These are phyloP conservation scores for Drosophila setifemur DNA, from an alignment of 1,140 invertebrate genomes.

Conservation along the genomic window DNA sequence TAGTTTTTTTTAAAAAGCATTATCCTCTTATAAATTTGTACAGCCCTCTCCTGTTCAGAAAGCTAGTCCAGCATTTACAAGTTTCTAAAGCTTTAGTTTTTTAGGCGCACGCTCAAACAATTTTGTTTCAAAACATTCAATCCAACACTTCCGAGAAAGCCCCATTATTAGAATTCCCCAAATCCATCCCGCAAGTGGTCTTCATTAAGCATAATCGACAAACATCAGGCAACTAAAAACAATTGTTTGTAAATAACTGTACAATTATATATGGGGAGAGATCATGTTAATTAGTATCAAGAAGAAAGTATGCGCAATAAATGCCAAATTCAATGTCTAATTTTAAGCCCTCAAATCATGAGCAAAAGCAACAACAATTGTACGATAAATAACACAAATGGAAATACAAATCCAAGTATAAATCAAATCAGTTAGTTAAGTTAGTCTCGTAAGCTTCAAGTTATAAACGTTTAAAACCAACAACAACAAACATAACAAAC, in stretches of 20 bases:
- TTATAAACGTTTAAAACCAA: constrained; percentile 40
- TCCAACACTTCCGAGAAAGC: neutral
- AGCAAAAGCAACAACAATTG: constrained; percentile 56
- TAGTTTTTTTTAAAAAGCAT: constrained; percentile 6
- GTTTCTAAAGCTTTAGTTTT: constrained; percentile 40
- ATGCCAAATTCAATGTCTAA: constrained; percentile 78
- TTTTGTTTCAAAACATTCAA: constrained; percentile 34
- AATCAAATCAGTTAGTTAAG: constrained; percentile 56
- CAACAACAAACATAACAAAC: constrained; percentile 15
- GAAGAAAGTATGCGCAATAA: constrained; percentile 69
- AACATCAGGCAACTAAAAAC: constrained; percentile 28
- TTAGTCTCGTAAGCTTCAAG: constrained; percentile 50
- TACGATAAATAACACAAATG: constrained; percentile 60
- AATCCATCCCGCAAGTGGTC: constrained; percentile 44
- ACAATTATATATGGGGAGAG: constrained; percentile 46
- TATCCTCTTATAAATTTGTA: constrained; percentile 1
- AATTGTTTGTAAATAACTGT: constrained; percentile 60
- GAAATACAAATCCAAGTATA: constrained; percentile 62
- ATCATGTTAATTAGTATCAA: constrained; percentile 58
- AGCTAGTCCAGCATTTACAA: constrained; percentile 48
- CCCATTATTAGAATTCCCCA: neutral
- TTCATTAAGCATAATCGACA: constrained; percentile 35
- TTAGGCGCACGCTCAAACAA: constrained; percentile 8
- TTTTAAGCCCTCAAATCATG: constrained; percentile 65
- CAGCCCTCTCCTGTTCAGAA: constrained; percentile 15